Evolutionary conservation across 2,888 invertebrate genomes (phyloP).

Genomic region (Mythimna lalbum): DNA sequence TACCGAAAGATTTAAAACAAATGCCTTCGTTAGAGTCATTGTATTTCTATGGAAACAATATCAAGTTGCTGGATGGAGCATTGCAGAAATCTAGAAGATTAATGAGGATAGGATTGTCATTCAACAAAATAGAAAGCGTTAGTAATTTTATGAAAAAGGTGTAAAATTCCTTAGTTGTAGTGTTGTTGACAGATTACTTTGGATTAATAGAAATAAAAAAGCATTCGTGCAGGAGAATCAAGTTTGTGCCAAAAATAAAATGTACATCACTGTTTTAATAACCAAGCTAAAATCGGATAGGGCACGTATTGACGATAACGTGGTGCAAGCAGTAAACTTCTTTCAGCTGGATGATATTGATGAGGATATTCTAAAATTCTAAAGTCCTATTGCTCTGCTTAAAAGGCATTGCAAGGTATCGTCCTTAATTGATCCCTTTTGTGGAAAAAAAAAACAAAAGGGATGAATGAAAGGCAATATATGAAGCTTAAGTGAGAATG

Average conservation of each 20-base stretch:
- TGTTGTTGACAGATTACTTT: background rate
- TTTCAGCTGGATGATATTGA: background rate
- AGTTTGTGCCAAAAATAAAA: background rate
- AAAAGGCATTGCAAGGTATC: too few relatives aligned
- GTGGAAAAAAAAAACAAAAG: background rate
- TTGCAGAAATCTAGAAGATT: constrained; percentile 93
- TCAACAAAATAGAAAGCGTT: constrained; percentile 94
- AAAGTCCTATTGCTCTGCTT: background rate
- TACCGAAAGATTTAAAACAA: constrained; percentile 93
- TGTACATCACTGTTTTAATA: background rate
- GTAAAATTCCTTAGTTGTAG: background rate
- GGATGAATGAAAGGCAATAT: background rate
- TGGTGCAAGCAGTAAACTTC: background rate
- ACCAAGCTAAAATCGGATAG: background rate
- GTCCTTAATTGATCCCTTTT: too few relatives aligned
- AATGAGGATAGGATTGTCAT: constrained; percentile 92
- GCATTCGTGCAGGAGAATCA: background rate
- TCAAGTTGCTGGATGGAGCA: constrained; percentile 93
- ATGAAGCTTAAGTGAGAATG: background rate
- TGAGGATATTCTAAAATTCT: background rate
- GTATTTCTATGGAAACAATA: constrained; percentile 93
- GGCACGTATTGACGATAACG: background rate
- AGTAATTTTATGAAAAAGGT: constrained; percentile 70
- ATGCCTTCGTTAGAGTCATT: constrained; percentile 93
- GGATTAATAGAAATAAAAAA: background rate